phyloP scores from a whole-genome alignment of 2,888 invertebrate species.

The Morpho deidamia region DNA sequence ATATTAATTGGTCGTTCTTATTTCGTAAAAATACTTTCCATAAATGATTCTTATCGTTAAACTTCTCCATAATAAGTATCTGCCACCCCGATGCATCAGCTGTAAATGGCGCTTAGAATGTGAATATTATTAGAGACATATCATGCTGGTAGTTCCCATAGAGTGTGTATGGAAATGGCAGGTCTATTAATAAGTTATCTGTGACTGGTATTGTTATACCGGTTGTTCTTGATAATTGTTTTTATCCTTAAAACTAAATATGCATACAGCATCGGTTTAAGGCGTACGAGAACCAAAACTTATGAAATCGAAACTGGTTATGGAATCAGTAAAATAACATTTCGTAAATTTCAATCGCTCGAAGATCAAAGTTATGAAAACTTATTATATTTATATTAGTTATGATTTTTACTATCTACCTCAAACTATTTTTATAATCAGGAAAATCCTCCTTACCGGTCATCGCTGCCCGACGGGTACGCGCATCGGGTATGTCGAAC shows the following conservation, averaged over 20 bases:
- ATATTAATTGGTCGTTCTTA: too few species aligned
- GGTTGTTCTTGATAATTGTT: constrained; percentile 11
- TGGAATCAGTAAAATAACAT: too few species aligned
- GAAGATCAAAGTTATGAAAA: too few species aligned
- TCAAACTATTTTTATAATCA: too few species aligned
- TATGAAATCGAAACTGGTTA: neutral
- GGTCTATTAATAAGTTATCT: constrained; percentile 23
- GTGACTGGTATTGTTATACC: constrained; percentile 4
- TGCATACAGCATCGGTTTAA: neutral
- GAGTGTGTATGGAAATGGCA: constrained; percentile 27
- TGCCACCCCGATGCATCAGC: constrained; percentile 14
- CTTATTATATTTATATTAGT: too few species aligned
- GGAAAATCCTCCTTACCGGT: too few species aligned
- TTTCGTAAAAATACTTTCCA: too few species aligned
- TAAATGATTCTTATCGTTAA: constrained; percentile 14
- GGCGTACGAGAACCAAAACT: neutral
- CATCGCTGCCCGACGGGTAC: too few species aligned
- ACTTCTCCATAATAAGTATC: constrained; percentile 18
- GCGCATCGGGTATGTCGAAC: too few species aligned
- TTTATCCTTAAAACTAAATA: constrained; percentile 9
- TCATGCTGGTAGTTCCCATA: constrained; percentile 23
- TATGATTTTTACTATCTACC: too few species aligned
- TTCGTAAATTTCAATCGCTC: too few species aligned
- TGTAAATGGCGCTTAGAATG: constrained; percentile 26
- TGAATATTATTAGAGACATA: constrained; percentile 20